A percentile compares a stretch with the other conserved stretches of the same genome.
Conservation (phyloP, 2,888 invertebrate species). For the Aspidiotus rigidus region DNA sequence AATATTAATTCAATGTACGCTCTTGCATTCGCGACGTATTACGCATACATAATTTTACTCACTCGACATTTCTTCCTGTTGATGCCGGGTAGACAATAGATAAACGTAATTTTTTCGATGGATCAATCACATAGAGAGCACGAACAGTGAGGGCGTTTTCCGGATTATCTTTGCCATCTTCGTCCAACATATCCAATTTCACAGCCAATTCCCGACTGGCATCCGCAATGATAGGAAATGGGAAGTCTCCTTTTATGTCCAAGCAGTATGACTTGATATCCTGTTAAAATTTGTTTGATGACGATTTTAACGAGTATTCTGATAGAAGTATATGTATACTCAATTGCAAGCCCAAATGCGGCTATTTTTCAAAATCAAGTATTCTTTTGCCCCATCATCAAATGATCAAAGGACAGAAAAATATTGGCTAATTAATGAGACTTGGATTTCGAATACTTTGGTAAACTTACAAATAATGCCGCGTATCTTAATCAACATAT, state of each 20-base stretch:
- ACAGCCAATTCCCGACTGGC: slow-evolving; percentile 60
- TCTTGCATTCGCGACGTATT: too few relatives aligned
- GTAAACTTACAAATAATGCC: too few relatives aligned
- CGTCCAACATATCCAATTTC: slow-evolving; percentile 68
- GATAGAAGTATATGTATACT: too few relatives aligned
- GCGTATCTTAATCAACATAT: too few relatives aligned
- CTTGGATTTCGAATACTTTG: too few relatives aligned
- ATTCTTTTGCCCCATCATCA: too few relatives aligned
- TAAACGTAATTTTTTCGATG: slow-evolving; percentile 65
- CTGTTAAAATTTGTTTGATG: slow-evolving; percentile 41
- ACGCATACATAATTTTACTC: slow-evolving; percentile 43
- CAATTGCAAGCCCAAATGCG: too few relatives aligned
- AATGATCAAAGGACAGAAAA: too few relatives aligned
- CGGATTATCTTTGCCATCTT: slow-evolving; percentile 56
- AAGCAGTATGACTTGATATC: slow-evolving; percentile 61
- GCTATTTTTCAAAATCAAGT: too few relatives aligned
- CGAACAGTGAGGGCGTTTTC: slow-evolving; percentile 62
- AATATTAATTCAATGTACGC: too few relatives aligned
- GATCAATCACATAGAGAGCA: slow-evolving; percentile 70
- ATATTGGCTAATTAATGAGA: too few relatives aligned
- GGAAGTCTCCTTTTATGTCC: slow-evolving; percentile 62
- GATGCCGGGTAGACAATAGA: slow-evolving; percentile 77
- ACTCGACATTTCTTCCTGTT: slow-evolving; percentile 78
- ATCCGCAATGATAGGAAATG: slow-evolving; percentile 76
- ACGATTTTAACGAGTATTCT: neutral